Base-by-base conservation (phyloP, 2,113 vertebrate genomes). In the Zosterops borbonicus region DNA sequence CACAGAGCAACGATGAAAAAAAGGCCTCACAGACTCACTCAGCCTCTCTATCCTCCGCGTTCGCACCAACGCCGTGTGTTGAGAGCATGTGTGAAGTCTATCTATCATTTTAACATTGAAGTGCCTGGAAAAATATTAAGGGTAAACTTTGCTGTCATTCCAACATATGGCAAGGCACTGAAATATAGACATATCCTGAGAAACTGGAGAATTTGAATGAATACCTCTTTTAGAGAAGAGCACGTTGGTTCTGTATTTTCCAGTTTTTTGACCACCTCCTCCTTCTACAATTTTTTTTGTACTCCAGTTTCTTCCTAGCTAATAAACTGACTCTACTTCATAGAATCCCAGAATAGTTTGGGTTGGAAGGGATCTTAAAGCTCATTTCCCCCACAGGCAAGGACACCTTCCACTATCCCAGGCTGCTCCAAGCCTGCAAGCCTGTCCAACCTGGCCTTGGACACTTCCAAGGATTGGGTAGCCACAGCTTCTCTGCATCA, bases 61-160 rank as follows among this genome's bases (percentile, higher is more conserved):
- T 96, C 76, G 0, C 95, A 95, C 92, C 20, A 86, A 24, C 1
- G 5, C 81, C 4, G 47, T 0, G 37, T 63, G 83, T 78, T 95
- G 90, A 95, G 92, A 92, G 88, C 83, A 92, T 71, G 83, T 96
- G 92, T 90, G 93, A 96, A 94, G 92, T 96, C 94, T 95, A 92
- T 88, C 94, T 93, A 91, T 96, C 93, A 95, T 96, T 93, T 80
- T 90, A 94, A 94, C 93, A 94, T 83, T 59, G 68, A 90, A 86
- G 80, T 81, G 90, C 93, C 83, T 93, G 84, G 88, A 93, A 93
- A 96, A 94, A 95, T 92, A 95, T 93, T 95, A 95, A 92, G 86
- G 83, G 92, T 94, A 96, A 92, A 90, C 90, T 86, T 90, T 9
- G 75, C 94, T 91, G 90, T 95, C 85, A 92, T 92, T 87, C 52